These are phyloP conservation scores for Oreochromis tanganicae DNA, from an alignment of 2,113 vertebrate genomes.

Conservation along the genomic window DNA sequence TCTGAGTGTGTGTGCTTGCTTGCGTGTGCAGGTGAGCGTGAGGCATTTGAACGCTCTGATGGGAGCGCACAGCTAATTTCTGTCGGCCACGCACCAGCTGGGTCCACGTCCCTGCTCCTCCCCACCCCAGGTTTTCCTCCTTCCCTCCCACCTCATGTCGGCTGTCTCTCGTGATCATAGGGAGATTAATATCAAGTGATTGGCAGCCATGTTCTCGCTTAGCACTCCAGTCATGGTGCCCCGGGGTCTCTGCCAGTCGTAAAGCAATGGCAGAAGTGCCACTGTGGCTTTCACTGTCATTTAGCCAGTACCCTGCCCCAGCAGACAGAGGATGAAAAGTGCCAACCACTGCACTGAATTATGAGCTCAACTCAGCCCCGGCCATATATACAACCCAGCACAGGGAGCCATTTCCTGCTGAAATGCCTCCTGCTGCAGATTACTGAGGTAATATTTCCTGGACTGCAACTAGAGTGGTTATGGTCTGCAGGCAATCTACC, in stretches of 20 bases:
- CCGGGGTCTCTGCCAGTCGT: constrained; percentile 34
- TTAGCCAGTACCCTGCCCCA: constrained; percentile 39
- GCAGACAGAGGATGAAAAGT: constrained; percentile 46
- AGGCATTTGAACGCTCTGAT: not conserved
- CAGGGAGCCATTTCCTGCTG: constrained; percentile 48
- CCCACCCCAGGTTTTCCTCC: not conserved
- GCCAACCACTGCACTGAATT: constrained; percentile 49
- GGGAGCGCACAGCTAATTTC: constrained; percentile 9
- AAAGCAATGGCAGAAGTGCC: constrained; percentile 47
- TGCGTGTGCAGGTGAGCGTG: not conserved
- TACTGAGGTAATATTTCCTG: constrained; percentile 56
- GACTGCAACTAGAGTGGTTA: constrained; percentile 47
- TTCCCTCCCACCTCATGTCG: not conserved
- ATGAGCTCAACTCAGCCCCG: constrained; percentile 35
- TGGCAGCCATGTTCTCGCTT: constrained; percentile 49
- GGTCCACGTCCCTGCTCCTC: not conserved
- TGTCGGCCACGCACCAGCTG: constrained; percentile 17
- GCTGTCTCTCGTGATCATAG: constrained; percentile 25
- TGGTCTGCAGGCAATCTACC: constrained; percentile 46
- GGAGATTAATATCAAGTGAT: constrained; percentile 55
- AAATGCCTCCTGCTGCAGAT: constrained; percentile 60
- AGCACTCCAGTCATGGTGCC: constrained; percentile 35
- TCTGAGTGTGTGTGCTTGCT: not conserved
- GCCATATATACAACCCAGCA: constrained; percentile 43
- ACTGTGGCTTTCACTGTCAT: constrained; percentile 50